phyloP scores from a whole-genome alignment of 2,888 invertebrate genomes.

The Thymelicus sylvestris region DNA sequence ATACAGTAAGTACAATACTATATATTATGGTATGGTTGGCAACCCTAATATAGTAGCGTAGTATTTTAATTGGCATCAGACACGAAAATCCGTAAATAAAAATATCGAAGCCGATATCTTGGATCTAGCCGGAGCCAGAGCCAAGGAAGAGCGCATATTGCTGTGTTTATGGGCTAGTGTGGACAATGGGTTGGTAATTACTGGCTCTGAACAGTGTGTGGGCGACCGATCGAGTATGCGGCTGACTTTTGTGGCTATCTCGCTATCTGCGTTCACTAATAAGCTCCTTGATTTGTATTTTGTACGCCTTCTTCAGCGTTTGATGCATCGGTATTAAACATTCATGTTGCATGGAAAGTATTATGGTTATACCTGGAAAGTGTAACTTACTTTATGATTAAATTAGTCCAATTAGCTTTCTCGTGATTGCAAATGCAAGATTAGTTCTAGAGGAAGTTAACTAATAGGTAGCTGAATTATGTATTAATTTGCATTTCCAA shows the following conservation, averaged over 20 bases:
- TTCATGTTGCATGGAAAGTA: too few species aligned
- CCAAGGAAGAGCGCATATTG: constrained; percentile 23
- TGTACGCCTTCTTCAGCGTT: constrained; percentile 30
- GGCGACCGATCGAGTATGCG: constrained; percentile 38
- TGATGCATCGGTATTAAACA: constrained; percentile 27
- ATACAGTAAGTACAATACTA: too few species aligned
- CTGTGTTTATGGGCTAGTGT: constrained; percentile 46
- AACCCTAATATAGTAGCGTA: neutral
- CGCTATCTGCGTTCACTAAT: constrained; percentile 59
- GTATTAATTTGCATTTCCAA: too few species aligned
- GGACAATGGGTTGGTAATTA: constrained; percentile 47
- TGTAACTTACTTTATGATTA: too few species aligned
- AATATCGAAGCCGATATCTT: constrained; percentile 24
- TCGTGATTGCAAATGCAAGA: too few species aligned
- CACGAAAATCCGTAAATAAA: constrained; percentile 17
- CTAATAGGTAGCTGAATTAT: too few species aligned
- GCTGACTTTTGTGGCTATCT: constrained; percentile 53
- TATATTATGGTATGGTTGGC: too few species aligned
- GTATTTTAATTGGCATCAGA: constrained; percentile 10
- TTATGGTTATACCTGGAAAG: neutral
- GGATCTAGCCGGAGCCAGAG: constrained; percentile 35
- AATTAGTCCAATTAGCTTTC: too few species aligned
- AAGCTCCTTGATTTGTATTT: constrained; percentile 45
- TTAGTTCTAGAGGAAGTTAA: too few species aligned
- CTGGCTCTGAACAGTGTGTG: constrained; percentile 38